Evolutionary conservation across 2,888 invertebrate genomes (phyloP).

Genomic region (Petrolisthes manimaculis): DNA sequence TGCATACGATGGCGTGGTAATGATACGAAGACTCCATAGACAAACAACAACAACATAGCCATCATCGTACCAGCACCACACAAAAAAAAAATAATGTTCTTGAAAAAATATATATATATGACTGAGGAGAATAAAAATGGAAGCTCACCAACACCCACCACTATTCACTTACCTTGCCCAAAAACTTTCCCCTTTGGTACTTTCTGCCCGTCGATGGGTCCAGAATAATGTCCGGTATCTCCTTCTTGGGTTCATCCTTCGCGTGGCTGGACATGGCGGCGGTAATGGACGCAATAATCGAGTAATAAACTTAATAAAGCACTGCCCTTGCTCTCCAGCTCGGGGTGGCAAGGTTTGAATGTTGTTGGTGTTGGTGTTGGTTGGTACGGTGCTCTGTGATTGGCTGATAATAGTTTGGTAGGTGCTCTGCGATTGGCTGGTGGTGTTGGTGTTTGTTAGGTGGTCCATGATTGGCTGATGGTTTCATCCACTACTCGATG

Average conservation of each 20-base stretch:
- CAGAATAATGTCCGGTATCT: constrained; percentile 85
- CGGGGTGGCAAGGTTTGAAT: background rate
- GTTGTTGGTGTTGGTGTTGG: background rate
- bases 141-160: too few relatives aligned
- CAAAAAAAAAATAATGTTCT: too few relatives aligned
- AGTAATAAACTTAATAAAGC: background rate
- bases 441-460: background rate
- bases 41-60: too few relatives aligned
- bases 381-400: background rate
- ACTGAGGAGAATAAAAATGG: too few relatives aligned
- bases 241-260: constrained; percentile 64
- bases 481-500: background rate
- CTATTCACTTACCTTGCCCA: constrained; percentile 80
- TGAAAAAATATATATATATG: too few relatives aligned
- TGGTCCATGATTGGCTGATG: constrained; percentile 3
- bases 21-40: too few relatives aligned
- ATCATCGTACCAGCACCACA: too few relatives aligned
- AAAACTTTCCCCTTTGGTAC: constrained; percentile 87
- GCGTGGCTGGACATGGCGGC: constrained; percentile 36
- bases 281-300: background rate
- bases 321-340: too few relatives aligned
- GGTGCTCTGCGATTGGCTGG: background rate
- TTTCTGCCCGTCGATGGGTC: constrained; percentile 81
- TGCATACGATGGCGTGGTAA: too few relatives aligned
- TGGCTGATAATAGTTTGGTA: background rate